These are phyloP conservation scores for human DNA, from an alignment of 2,113 vertebrate genomes.

Conservation along the genomic window DNA sequence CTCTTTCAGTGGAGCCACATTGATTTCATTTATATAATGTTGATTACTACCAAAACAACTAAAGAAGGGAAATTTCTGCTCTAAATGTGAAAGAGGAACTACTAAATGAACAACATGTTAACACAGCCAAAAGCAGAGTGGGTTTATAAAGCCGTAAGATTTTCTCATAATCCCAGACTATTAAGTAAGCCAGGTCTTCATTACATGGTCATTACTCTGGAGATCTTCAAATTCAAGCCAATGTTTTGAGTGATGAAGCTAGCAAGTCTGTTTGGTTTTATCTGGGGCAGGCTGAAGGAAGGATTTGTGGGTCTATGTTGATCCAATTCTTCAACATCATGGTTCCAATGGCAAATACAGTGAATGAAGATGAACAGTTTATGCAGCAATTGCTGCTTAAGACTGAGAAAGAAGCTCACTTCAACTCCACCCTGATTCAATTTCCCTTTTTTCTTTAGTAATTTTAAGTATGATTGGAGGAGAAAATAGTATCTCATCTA, in stretches of 20 bases:
- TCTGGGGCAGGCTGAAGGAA: neutral
- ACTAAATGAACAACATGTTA: neutral
- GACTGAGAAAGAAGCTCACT: neutral
- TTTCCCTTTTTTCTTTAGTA: neutral
- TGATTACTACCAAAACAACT: neutral
- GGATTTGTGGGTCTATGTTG: neutral
- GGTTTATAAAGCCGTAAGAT: neutral
- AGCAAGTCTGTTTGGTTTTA: neutral
- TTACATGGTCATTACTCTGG: neutral
- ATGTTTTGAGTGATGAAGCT: neutral
- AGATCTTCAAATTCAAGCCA: neutral
- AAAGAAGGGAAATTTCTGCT: neutral
- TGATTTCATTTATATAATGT: neutral
- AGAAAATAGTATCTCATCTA: neutral
- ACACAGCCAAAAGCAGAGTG: neutral
- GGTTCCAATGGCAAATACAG: neutral
- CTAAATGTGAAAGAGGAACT: neutral
- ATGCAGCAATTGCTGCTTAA: neutral
- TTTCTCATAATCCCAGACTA: neutral
- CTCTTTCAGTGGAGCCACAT: neutral
- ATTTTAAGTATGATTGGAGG: neutral
- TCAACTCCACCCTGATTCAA: neutral
- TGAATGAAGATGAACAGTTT: neutral
- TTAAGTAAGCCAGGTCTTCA: neutral
- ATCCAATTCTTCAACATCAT: neutral